Evolutionary conservation across 2,888 invertebrate species (phyloP).

Genomic region (Vanessa cardui): DNA sequence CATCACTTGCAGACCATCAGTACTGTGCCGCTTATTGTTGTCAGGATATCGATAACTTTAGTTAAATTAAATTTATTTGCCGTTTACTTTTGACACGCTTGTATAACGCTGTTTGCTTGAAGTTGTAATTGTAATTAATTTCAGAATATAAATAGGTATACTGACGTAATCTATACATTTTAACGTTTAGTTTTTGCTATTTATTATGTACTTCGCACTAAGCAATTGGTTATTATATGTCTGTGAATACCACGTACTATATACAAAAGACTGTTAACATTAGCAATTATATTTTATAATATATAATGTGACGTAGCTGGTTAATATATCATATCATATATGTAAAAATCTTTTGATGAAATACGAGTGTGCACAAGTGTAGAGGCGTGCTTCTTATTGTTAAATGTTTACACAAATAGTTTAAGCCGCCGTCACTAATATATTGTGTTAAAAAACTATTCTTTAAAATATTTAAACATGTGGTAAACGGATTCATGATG

Average conservation of each 20-base stretch:
- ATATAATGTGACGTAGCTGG: too few relatives aligned
- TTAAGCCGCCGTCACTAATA: background rate
- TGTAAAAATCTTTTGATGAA: background rate
- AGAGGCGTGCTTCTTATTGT: too few relatives aligned
- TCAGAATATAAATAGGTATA: too few relatives aligned
- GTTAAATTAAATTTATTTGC: background rate
- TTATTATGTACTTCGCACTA: too few relatives aligned
- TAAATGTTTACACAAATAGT: background rate
- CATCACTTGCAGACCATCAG: background rate
- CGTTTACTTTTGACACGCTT: background rate
- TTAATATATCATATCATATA: background rate
- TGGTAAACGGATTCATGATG: background rate
- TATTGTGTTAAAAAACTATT: conserved; percentile 2
- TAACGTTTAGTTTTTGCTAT: too few relatives aligned
- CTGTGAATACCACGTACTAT: too few relatives aligned
- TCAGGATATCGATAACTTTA: too few relatives aligned
- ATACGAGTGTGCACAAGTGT: conserved; percentile 1
- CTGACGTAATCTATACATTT: too few relatives aligned
- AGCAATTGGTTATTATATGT: too few relatives aligned
- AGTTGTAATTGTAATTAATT: background rate
- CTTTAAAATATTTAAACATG: conserved; percentile 2
- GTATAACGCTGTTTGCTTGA: background rate
- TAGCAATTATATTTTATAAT: too few relatives aligned
- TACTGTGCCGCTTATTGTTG: background rate
- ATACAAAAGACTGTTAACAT: too few relatives aligned